These are phyloP conservation scores for Cremastinae sp. DNA, from an alignment of 2,888 invertebrate genomes.

Conservation along the genomic window DNA sequence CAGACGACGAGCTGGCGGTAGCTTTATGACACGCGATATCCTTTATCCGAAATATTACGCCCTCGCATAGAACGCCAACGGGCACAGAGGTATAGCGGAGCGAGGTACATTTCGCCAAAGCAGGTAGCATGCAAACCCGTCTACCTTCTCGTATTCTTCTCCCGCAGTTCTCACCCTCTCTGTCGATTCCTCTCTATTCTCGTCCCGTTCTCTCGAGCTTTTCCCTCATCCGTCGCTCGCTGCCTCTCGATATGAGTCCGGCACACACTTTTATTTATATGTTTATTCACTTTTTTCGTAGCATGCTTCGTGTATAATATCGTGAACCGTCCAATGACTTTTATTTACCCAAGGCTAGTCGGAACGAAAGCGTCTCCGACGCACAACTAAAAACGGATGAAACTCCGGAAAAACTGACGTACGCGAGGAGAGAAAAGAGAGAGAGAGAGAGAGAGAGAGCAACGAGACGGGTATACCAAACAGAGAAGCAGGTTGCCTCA, in stretches of 20 bases:
- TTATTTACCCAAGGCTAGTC: constrained; percentile 67
- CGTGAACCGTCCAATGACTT: constrained; percentile 65
- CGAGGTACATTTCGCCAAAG: constrained; percentile 32
- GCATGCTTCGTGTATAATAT: constrained; percentile 63
- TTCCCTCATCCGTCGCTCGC: neutral
- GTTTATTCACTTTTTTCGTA: constrained; percentile 32
- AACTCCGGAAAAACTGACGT: constrained; percentile 49
- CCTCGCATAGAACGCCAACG: constrained; percentile 35
- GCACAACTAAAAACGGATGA: constrained; percentile 43
- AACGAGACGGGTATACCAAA: too few species aligned
- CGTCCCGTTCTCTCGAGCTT: constrained; percentile 5
- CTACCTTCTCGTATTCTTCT: constrained; percentile 34
- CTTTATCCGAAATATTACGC: constrained; percentile 75
- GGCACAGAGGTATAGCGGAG: constrained; percentile 49
- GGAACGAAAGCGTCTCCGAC: constrained; percentile 36
- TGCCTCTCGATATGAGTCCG: constrained; percentile 22
- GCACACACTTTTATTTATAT: constrained; percentile 22
- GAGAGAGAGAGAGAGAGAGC: constrained; percentile 32
- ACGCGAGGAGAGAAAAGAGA: constrained; percentile 22
- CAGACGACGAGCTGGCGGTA: constrained; percentile 42
- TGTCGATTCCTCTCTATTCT: neutral
- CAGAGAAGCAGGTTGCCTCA: too few species aligned
- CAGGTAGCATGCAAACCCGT: constrained; percentile 20
- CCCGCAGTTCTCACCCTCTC: constrained; percentile 35
- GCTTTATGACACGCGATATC: constrained; percentile 77